Evolutionary conservation across 2,113 vertebrate genomes (phyloP).

Genomic region (Caranx melampygus): DNA sequence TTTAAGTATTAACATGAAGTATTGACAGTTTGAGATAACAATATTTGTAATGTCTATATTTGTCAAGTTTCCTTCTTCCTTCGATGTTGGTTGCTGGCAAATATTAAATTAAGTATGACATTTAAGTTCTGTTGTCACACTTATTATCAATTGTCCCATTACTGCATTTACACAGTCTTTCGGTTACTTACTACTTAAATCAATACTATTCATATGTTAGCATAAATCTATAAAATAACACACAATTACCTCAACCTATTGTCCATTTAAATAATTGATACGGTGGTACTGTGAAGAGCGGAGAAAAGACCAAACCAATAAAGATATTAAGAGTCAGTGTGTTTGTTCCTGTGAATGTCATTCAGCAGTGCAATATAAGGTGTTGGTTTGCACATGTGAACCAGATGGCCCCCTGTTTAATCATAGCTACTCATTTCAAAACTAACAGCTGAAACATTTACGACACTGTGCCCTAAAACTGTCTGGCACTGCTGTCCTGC

Average conservation of each 20-base stretch:
- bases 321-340: background rate
- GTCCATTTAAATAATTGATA: background rate
- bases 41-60: background rate
- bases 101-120: too few species aligned
- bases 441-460: constrained; percentile 36
- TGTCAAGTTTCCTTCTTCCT: background rate
- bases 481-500: constrained; percentile 6
- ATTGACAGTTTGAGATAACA: background rate
- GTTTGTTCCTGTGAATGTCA: background rate
- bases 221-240: too few species aligned
- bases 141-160: too few species aligned
- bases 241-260: too few species aligned
- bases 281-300: too few species aligned
- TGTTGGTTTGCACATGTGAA: constrained; percentile 18
- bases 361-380: background rate
- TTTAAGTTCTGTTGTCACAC: too few species aligned
- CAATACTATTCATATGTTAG: too few species aligned
- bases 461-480: background rate
- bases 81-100: too few species aligned
- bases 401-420: constrained; percentile 34
- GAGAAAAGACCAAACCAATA: background rate
- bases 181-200: too few species aligned
- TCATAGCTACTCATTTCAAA: constrained; percentile 18
- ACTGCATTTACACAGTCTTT: too few species aligned
- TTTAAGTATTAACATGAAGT: background rate